phyloP scores from a whole-genome alignment of 2,113 vertebrate genomes.

The Myotis brandtii region DNA sequence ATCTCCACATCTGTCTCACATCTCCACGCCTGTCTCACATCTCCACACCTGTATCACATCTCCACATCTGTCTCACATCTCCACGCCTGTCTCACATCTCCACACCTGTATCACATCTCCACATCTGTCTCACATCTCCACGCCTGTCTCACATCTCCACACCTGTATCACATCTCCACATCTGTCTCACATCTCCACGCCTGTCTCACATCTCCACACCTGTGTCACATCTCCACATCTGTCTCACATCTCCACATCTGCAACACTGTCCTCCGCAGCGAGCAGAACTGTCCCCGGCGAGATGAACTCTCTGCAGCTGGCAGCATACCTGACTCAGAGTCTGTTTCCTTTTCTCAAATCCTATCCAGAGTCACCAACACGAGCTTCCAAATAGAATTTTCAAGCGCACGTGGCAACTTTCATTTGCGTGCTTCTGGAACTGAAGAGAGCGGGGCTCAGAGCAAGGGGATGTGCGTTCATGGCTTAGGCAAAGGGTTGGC shows the following conservation, averaged over 20 bases:
- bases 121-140: neutral
- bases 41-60: neutral
- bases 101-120: neutral
- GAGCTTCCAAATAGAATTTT: neutral
- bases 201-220: neutral
- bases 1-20: no score
- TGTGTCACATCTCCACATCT: neutral
- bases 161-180: neutral
- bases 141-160: neutral
- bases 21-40: neutral
- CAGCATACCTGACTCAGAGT: rapidly evolving
- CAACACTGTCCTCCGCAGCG: neutral
- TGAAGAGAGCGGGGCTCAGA: neutral
- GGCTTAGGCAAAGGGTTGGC: neutral
- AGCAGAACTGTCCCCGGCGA: neutral
- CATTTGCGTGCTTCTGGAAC: neutral
- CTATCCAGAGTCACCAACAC: neutral
- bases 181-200: neutral
- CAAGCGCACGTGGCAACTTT: neutral
- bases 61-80: neutral
- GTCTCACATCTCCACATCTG: neutral
- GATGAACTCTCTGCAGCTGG: rapidly evolving
- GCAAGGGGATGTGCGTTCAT: neutral
- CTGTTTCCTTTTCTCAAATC: neutral
- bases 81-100: neutral